Conservation (phyloP, 2,797 vertebrate genomes). For the Melanotaenia pygmaea region DNA sequence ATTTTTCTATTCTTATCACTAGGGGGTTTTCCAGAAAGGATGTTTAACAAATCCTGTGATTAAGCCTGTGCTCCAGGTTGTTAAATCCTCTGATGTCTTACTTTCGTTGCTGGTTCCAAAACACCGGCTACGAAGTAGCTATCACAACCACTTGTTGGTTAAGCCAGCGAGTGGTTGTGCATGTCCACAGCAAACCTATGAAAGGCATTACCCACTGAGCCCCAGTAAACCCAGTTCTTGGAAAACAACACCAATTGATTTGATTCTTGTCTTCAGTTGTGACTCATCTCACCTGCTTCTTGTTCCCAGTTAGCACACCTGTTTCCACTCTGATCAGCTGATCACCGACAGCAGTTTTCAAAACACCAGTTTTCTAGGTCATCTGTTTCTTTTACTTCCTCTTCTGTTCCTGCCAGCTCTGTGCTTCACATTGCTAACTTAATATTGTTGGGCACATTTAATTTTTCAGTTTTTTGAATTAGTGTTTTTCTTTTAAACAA, state of each 20-base stretch:
- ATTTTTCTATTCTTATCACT: background rate
- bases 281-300: background rate
- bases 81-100: too few species aligned
- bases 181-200: too few species aligned
- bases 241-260: background rate
- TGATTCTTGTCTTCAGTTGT: background rate
- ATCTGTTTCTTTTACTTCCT: background rate
- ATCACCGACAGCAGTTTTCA: background rate
- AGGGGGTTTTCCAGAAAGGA: too few species aligned
- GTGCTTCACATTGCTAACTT: background rate
- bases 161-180: too few species aligned
- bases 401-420: background rate
- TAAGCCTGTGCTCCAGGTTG: too few species aligned
- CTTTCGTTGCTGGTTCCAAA: too few species aligned
- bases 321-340: background rate
- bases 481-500: too few species aligned
- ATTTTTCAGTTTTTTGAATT: background rate
- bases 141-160: too few species aligned
- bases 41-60: too few species aligned
- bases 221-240: too few species aligned
- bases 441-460: background rate
- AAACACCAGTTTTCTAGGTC: background rate
- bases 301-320: background rate
- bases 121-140: too few species aligned
- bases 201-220: too few species aligned